Percentiles rank a stretch among this genome's conserved stretches.
Evolutionary conservation across 2,888 invertebrate genomes (phyloP).

Genomic region (Smittia aterrima): DNA sequence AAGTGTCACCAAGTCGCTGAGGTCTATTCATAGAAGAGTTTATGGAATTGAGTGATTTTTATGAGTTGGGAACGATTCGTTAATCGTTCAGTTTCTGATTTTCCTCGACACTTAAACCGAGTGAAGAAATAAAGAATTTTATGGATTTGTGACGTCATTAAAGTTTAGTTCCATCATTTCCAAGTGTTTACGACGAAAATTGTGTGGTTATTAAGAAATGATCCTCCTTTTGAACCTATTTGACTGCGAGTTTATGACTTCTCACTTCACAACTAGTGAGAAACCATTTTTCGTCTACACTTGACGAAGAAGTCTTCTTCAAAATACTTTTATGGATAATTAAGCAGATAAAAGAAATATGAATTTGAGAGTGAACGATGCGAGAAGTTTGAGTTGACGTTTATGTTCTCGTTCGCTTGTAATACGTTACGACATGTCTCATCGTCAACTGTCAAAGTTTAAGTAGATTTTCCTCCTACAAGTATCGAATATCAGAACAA

Average conservation of each 20-base stretch:
- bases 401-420: not conserved
- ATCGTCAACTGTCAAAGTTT: not conserved
- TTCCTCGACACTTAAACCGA: not conserved
- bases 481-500: not conserved
- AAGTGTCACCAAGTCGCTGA: slow-evolving; percentile 26
- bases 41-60: slow-evolving; percentile 5
- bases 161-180: not conserved
- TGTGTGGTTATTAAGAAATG: slow-evolving; percentile 21
- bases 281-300: not conserved
- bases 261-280: not conserved
- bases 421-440: not conserved
- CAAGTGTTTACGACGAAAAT: slow-evolving; percentile 9
- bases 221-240: slow-evolving; percentile 1
- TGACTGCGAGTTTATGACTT: slow-evolving; percentile 33
- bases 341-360: slow-evolving; percentile 41
- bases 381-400: not conserved
- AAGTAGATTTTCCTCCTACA: not conserved
- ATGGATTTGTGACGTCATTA: not conserved
- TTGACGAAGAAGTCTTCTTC: not conserved
- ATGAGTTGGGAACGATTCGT: not conserved
- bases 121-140: not conserved
- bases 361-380: slow-evolving; percentile 24
- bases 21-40: slow-evolving; percentile 7
- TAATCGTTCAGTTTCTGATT: not conserved
- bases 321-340: slow-evolving; percentile 35